Percentiles rank a stretch among this genome's conserved stretches.
phyloP scores from a whole-genome alignment of 2,113 vertebrate genomes.

The Hypomesus transpacificus region DNA sequence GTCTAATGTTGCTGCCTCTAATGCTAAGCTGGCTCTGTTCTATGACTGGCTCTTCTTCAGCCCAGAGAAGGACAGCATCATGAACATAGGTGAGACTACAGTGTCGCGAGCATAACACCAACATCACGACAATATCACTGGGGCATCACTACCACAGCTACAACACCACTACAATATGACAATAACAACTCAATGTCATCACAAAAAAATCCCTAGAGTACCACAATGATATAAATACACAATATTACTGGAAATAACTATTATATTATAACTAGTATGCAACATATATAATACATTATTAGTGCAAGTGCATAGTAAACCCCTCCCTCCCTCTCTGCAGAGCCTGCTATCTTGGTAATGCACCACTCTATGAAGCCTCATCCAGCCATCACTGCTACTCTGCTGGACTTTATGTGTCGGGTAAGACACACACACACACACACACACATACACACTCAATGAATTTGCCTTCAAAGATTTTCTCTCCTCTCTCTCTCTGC shows the following conservation, averaged over 20 bases:
- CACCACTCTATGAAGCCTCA: conserved; percentile 99
- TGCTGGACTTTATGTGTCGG: conserved; percentile 98
- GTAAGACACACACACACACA: conserved; percentile 65
- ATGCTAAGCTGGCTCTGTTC: conserved; percentile 95
- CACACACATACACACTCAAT: not conserved
- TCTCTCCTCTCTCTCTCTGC: not conserved
- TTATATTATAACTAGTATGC: not conserved
- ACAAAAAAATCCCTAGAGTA: too few relatives aligned
- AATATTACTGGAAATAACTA: not conserved
- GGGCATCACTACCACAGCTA: too few relatives aligned
- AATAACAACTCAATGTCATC: too few relatives aligned
- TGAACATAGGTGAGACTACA: conserved; percentile 88
- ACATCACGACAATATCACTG: too few relatives aligned
- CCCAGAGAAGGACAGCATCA: conserved; percentile 98
- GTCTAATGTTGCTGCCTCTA: conserved; percentile 96
- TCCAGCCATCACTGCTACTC: conserved; percentile 94
- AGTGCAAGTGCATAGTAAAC: not conserved
- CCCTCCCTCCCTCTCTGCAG: conserved; percentile 55
- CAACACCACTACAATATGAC: too few relatives aligned
- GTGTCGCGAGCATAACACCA: too few relatives aligned
- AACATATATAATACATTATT: not conserved
- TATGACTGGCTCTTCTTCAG: conserved; percentile 99
- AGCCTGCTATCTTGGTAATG: conserved; percentile 97
- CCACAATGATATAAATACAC: not conserved
- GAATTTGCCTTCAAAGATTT: too few relatives aligned